Evolutionary conservation across 2,888 invertebrate species (phyloP).

Genomic region (Saturnia pavonia): DNA sequence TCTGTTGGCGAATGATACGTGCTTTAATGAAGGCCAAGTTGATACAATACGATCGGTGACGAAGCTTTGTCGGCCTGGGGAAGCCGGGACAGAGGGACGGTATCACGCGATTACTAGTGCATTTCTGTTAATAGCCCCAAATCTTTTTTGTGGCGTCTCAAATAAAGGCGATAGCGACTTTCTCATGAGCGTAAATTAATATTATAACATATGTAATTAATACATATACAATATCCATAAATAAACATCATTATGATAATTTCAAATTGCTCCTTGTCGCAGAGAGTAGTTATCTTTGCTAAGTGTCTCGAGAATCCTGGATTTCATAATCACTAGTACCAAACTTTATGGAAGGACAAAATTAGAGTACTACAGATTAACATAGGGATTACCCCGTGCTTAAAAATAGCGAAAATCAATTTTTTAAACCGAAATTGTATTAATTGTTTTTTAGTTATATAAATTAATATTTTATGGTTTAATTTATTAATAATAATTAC

Average conservation of each 20-base stretch:
- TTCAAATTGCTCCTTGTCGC: not conserved
- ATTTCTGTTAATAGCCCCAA: constrained; percentile 68
- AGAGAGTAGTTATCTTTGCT: not conserved
- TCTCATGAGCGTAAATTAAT: not conserved
- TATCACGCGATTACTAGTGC: constrained; percentile 64
- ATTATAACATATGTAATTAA: not conserved
- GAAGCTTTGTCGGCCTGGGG: constrained; percentile 43
- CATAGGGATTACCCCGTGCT: not conserved
- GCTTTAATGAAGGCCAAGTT: constrained; percentile 31
- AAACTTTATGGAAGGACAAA: no score
- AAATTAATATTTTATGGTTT: not conserved
- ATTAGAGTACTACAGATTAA: not conserved
- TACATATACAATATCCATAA: not conserved
- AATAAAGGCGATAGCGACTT: constrained; percentile 31
- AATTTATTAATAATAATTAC: no score
- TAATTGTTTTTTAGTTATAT: not conserved
- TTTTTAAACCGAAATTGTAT: not conserved
- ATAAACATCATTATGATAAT: not conserved
- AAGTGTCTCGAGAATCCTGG: not conserved
- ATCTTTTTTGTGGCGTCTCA: constrained; percentile 34
- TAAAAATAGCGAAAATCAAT: not conserved
- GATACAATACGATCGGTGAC: constrained; percentile 53
- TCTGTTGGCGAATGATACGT: constrained; percentile 28
- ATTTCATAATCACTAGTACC: not conserved
- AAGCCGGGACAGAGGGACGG: constrained; percentile 44